A percentile compares a stretch with the other conserved stretches of the same genome.
These are phyloP conservation scores for Tragelaphus imberbis DNA, from an alignment of 2,113 vertebrate genomes.

Conservation along the genomic window DNA sequence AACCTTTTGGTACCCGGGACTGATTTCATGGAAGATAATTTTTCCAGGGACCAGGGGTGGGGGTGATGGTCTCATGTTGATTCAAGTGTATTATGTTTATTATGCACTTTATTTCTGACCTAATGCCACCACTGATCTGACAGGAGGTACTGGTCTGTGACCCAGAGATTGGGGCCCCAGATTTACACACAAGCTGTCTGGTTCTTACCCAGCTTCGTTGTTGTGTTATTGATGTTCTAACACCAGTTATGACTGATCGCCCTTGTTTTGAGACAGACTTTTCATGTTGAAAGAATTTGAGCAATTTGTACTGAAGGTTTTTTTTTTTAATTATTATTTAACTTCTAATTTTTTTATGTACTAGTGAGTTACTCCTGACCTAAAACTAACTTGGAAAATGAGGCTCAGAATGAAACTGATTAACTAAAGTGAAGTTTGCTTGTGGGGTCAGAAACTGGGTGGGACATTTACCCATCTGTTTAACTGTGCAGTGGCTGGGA, in stretches of 20 bases:
- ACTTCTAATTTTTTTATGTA: neutral
- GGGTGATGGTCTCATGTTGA: neutral
- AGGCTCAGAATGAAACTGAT: neutral
- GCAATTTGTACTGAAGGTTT: neutral
- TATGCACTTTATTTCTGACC: neutral
- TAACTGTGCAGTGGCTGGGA: too few species aligned
- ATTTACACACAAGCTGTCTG: neutral
- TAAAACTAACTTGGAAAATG: neutral
- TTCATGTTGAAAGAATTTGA: neutral
- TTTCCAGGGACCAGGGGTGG: neutral
- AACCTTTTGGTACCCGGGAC: neutral
- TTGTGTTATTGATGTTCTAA: neutral
- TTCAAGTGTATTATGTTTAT: neutral
- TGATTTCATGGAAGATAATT: neutral
- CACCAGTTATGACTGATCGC: fast-evolving
- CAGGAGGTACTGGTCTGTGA: neutral
- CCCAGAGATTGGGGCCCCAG: neutral
- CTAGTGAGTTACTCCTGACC: neutral
- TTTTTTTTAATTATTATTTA: neutral
- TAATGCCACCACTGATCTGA: neutral
- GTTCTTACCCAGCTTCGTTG: neutral
- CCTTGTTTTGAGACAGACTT: neutral
- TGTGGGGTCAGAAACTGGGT: neutral
- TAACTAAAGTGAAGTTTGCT: neutral
- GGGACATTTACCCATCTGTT: neutral